Evolutionary conservation across 2,888 invertebrate species (phyloP).

Genomic region (Abrostola tripartita): DNA sequence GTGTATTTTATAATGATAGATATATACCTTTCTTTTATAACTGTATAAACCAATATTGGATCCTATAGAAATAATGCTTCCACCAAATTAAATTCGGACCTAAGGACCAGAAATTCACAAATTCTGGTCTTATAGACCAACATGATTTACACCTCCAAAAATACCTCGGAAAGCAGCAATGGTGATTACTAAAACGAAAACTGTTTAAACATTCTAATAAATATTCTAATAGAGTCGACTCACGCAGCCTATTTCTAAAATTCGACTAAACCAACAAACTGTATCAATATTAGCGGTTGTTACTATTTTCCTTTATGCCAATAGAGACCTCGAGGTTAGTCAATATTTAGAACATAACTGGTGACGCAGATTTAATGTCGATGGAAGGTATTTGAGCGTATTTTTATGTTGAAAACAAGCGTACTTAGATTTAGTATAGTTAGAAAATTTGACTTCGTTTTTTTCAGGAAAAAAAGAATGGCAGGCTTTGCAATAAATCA

Average conservation of each 20-base stretch:
- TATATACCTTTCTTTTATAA: no score
- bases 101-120: not conserved
- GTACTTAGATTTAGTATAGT: not conserved
- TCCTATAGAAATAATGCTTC: no score
- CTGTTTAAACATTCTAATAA: conserved; percentile 28
- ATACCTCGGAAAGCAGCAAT: not conserved
- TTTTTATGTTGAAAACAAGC: not conserved
- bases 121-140: not conserved
- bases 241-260: conserved; percentile 50
- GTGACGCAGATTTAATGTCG: not conserved
- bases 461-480: not conserved
- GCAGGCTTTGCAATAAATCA: no score
- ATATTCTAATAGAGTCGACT: conserved; percentile 39
- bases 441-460: not conserved
- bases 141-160: not conserved
- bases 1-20: no score
- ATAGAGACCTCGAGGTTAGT: conserved; percentile 49
- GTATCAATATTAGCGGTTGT: conserved; percentile 52
- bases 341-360: conserved; percentile 52
- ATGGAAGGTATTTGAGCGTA: conserved; percentile 24
- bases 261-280: conserved; percentile 43
- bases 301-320: conserved; percentile 56
- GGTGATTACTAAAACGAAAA: conserved; percentile 20
- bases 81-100: no score
- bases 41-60: no score